phyloP scores from a whole-genome alignment of 2,888 invertebrate species.

The Hemistola chrysoprasaria region DNA sequence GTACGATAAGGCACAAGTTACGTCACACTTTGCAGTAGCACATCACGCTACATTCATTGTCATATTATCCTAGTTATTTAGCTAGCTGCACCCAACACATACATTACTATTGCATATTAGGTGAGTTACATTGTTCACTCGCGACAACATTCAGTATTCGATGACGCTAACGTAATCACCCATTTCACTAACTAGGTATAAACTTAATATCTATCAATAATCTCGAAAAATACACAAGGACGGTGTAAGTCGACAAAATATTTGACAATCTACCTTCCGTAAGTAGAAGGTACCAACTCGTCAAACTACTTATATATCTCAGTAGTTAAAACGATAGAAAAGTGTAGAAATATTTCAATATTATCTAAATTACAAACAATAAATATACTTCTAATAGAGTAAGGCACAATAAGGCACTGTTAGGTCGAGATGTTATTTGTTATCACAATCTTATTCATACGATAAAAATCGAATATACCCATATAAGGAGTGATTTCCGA shows the following conservation, averaged over 20 bases:
- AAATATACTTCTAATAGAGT: constrained; percentile 65
- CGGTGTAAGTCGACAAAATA: constrained; percentile 79
- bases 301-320: constrained; percentile 61
- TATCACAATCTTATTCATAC: constrained; percentile 74
- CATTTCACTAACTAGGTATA: constrained; percentile 66
- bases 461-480: constrained; percentile 48
- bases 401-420: constrained; percentile 81
- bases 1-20: constrained; percentile 45
- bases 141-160: constrained; percentile 42
- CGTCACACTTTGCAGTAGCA: constrained; percentile 27
- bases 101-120: constrained; percentile 44
- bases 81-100: constrained; percentile 61
- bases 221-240: constrained; percentile 81
- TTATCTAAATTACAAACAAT: constrained; percentile 74
- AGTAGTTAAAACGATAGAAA: constrained; percentile 60
- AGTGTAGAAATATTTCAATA: constrained; percentile 68
- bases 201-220: constrained; percentile 72
- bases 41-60: constrained; percentile 22
- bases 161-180: constrained; percentile 63
- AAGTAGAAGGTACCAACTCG: constrained; percentile 62
- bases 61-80: constrained; percentile 43
- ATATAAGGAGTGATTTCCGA: constrained; percentile 58
- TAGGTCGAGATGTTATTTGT: constrained; percentile 78
- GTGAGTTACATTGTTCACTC: constrained; percentile 45
- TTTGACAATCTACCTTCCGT: constrained; percentile 58